Evolutionary conservation across 1,140 invertebrate species (phyloP).

Genomic region (Hestina assimilis): DNA sequence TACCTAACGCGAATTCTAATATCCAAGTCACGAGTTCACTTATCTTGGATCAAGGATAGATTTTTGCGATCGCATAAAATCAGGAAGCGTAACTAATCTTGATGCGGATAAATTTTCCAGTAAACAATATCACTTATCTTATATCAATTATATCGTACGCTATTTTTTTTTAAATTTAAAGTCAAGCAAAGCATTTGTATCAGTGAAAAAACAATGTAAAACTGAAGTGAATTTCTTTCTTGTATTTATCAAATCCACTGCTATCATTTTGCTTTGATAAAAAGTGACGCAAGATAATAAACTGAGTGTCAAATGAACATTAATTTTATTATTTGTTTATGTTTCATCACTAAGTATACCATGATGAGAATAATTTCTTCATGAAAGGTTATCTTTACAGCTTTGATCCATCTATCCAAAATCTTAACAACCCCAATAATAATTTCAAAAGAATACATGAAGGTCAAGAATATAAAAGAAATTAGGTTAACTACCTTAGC

Average conservation of each 20-base stretch:
- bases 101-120: slow-evolving; percentile 16
- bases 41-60: slow-evolving; percentile 35
- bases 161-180: slow-evolving; percentile 7
- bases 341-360: background rate
- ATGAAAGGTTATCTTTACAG: background rate
- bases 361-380: background rate
- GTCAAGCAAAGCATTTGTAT: slow-evolving; percentile 5
- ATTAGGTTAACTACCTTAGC: background rate
- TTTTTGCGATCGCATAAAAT: slow-evolving; percentile 8
- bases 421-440: background rate
- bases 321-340: slow-evolving; percentile 1
- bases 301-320: slow-evolving; percentile 15
- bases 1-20: slow-evolving; percentile 19
- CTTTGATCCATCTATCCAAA: background rate
- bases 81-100: slow-evolving; percentile 12
- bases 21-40: slow-evolving; percentile 30
- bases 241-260: slow-evolving; percentile 44
- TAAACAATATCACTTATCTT: slow-evolving; percentile 4
- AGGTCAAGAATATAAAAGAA: background rate
- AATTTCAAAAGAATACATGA: background rate
- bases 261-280: slow-evolving; percentile 41
- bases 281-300: slow-evolving; percentile 25
- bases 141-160: background rate
- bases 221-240: slow-evolving; percentile 38
- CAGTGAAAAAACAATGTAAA: background rate